Base-by-base conservation (phyloP, 2,888 invertebrate genomes). In the Adela reaumurella region DNA sequence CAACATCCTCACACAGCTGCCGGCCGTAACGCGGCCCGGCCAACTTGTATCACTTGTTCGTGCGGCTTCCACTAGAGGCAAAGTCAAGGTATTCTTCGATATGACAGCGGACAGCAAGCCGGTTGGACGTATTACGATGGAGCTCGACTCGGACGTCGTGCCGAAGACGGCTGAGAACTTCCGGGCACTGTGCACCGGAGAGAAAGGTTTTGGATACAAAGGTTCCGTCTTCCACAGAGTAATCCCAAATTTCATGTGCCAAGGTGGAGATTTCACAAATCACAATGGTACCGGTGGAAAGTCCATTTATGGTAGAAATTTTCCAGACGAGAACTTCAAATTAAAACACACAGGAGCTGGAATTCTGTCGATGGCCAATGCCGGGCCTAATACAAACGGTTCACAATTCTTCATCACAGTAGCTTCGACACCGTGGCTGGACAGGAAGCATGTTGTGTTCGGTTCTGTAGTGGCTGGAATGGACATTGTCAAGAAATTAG, bases 331-430 rank as follows among this genome's bases (percentile, higher is more conserved):
- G 76, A 97, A 97, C 81, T 98, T 98, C 81, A 84, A 83, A 49
- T 78, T 96, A 67, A 94, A 89, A 78, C 97, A 98, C 72, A 90
- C 90, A 50, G 91, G 90, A 52, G 85, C 93, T 52, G 97, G 96
- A 62, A 83, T 89, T 51, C 76, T 97, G 63, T 96, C 96, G 6
- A 97, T 97, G 96, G 96, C 96, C 49, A 97, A 97, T 71, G 91
- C 95, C 61, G 97, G 97, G 18, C 90, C 93, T 20, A 90, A 95
- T 67, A 96, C 97, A 55, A 97, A 97, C 70, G 97, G 97, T 48
- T 95, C 95, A 53, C 97, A 98, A 73, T 98, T 97, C 81, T 98
- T 98, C 73, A 87, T 98, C 59, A 94, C 95, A 54, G 94, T 94
- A 55, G 91, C 87, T 41, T 91, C 94, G 67, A 97, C 97, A 45